Evolutionary conservation across 2,797 vertebrate species (phyloP), one percentile per base, ranked within the genome.

Genomic region (Prunella strophiata): DNA sequence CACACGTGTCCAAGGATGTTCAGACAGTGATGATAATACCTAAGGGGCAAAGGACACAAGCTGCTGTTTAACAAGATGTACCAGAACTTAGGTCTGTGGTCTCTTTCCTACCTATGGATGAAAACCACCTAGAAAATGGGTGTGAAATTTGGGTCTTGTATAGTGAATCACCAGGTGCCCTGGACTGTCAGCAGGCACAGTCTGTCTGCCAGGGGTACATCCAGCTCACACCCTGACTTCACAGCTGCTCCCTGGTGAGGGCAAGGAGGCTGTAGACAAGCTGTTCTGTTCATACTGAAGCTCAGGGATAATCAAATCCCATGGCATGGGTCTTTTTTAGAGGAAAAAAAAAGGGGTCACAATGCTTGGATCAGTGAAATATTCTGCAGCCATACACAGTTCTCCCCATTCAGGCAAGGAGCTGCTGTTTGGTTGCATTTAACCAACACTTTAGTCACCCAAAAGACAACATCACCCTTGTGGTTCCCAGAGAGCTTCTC

Each of bases 261-360:
- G 22, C 32, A 57, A 51, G 42, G 51, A 57, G 5, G 20, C 36
- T 57, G 26, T 2, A 45, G 5, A 9, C 57, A 34, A 70, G 18
- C 62, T 38, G 27, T 30, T 52, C 38, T 3, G 2, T 6, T 51
- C 68, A 34, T 47, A 23, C 15, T 5, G 3, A 59, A 71, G 30
- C 21, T 27, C 54, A 19, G 16, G 32, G 26, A 68, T 40, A n/a
- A 48, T 20, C 23, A 47, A 61, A 29, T 21, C 25, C n/a, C n/a
- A 18, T 5, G 11, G n/a, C 10, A 62, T 12, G 25, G 13, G 32
- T 22, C 16, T 73, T 2, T 0, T 3, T 6, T 26, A 27, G 11
- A 34, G 11, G 26, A 9, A 34, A 77, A 48, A 48, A 68, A 50
- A 54, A 38, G 2, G 11, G 67, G 25, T 38, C 2, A 3, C 9